Conservation (phyloP, 1,140 invertebrate species). For the Drosophila melanogaster region DNA sequence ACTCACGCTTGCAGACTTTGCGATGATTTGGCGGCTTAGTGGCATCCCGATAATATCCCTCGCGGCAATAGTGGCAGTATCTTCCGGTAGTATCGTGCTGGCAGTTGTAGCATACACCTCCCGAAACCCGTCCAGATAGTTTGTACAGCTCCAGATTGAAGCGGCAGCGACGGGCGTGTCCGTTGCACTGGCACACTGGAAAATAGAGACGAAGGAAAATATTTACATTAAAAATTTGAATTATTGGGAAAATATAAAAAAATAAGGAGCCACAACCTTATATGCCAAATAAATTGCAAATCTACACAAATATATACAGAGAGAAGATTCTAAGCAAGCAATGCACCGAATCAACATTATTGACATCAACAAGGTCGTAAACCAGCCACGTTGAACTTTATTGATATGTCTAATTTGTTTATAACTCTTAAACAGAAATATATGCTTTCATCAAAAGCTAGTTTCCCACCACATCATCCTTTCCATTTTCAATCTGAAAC, state of each 20-base stretch:
- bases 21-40: slow-evolving; percentile 94
- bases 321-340: background rate
- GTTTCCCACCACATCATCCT: too few species aligned
- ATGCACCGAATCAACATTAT: too few species aligned
- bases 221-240: too few species aligned
- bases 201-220: slow-evolving; percentile 12
- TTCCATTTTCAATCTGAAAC: background rate
- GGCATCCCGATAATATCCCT: slow-evolving; percentile 95
- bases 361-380: too few species aligned
- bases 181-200: slow-evolving; percentile 97
- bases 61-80: slow-evolving; percentile 97
- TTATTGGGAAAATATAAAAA: too few species aligned
- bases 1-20: slow-evolving; percentile 97
- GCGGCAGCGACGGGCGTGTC: slow-evolving; percentile 94
- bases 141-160: slow-evolving; percentile 98
- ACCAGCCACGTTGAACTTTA: too few species aligned
- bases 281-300: too few species aligned
- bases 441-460: too few species aligned
- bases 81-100: slow-evolving; percentile 96
- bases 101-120: slow-evolving; percentile 96
- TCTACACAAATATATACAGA: background rate
- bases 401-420: too few species aligned
- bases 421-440: too few species aligned
- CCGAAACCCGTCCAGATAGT: slow-evolving; percentile 94
- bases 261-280: too few species aligned